Evolutionary conservation across 2,797 vertebrate genomes (phyloP).

Genomic region (Tragelaphus eurycerus): DNA sequence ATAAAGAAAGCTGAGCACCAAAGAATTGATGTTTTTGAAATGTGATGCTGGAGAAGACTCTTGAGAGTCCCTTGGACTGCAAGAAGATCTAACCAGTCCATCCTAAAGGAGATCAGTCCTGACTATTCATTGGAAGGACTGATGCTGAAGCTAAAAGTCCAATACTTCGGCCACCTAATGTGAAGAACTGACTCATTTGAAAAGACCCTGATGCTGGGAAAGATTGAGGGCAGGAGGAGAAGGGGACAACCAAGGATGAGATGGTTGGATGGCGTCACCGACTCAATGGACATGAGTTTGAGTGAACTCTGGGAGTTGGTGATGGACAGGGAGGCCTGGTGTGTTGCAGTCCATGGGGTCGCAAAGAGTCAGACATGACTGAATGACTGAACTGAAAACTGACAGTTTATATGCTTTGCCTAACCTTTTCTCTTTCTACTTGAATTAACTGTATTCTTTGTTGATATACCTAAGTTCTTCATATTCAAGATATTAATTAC

Average conservation of each 20-base stretch:
- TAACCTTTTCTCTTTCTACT: background rate
- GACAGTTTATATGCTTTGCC: background rate
- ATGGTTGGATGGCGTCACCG: background rate
- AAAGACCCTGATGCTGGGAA: background rate
- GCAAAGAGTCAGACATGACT: background rate
- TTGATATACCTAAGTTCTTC: background rate
- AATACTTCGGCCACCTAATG: background rate
- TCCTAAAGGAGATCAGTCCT: background rate
- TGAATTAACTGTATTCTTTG: background rate
- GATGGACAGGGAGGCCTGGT: background rate
- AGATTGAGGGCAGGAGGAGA: background rate
- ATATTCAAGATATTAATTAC: background rate
- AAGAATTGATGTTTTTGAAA: background rate
- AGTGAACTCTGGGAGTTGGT: background rate
- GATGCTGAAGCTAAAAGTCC: background rate
- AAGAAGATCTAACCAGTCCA: background rate
- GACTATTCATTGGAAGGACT: background rate
- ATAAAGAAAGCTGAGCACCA: background rate
- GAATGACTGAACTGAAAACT: background rate
- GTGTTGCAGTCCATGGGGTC: background rate
- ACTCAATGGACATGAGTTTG: background rate
- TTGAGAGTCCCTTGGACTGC: background rate
- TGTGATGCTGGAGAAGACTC: background rate
- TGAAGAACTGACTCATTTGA: background rate
- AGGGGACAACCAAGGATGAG: background rate